phyloP scores from a whole-genome alignment of 2,888 invertebrate genomes.

The Tetropium fuscum region DNA sequence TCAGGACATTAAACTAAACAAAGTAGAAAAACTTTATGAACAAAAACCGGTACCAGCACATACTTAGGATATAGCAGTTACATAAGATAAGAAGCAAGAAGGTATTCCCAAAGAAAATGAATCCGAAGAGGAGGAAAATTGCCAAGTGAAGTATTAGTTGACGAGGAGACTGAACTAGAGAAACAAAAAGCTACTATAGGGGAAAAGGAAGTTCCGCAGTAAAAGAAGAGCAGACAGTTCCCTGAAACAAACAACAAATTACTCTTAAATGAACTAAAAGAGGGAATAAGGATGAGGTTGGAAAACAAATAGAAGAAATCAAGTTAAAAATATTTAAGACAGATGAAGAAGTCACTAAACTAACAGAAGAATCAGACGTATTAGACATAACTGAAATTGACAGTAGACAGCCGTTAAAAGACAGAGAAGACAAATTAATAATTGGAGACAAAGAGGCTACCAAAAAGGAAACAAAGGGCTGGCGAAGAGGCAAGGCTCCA shows the following conservation, averaged over 20 bases:
- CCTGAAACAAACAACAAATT: conserved; percentile 29
- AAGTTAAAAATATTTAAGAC: conserved; percentile 41
- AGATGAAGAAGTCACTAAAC: conserved; percentile 63
- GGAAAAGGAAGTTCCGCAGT: not conserved
- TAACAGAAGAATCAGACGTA: conserved; percentile 62
- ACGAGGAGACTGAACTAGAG: no score
- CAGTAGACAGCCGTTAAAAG: no score
- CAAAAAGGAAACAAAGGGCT: conserved; percentile 60
- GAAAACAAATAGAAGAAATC: conserved; percentile 44
- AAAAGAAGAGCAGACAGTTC: conserved; percentile 34
- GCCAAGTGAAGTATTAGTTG: no score
- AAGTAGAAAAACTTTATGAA: no score
- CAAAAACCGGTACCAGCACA: no score
- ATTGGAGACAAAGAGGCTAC: not conserved
- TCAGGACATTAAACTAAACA: no score
- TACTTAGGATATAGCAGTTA: no score
- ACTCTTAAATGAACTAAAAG: conserved; percentile 4
- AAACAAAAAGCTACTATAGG: conserved; percentile 36
- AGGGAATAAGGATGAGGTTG: conserved; percentile 61
- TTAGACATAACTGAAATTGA: conserved; percentile 70
- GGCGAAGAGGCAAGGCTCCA: conserved; percentile 67
- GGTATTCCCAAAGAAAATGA: no score
- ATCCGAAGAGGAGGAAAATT: no score
- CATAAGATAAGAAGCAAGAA: no score
- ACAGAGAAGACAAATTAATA: no score